Evolutionary conservation across 2,888 invertebrate genomes (phyloP).

Genomic region (Sinodicranocentrus sp.): DNA sequence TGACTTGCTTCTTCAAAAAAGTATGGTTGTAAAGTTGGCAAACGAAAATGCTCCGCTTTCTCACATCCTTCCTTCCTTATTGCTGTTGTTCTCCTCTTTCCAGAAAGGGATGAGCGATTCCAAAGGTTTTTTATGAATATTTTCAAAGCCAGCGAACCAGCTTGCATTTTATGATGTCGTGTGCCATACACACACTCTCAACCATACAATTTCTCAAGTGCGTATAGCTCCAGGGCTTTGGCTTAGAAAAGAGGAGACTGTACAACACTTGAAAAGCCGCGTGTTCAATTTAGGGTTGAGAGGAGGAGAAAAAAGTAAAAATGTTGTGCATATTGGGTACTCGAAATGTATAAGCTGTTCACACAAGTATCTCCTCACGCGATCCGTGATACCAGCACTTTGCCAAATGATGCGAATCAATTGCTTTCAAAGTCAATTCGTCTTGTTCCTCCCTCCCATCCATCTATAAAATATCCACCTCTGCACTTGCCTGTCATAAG

Average conservation of each 20-base stretch:
- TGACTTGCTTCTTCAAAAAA: too few species aligned
- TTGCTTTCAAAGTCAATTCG: slow-evolving; percentile 66
- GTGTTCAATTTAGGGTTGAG: too few species aligned
- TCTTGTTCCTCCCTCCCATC: slow-evolving; percentile 52
- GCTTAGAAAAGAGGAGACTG: slow-evolving; percentile 5
- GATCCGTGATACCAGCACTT: slow-evolving; percentile 62
- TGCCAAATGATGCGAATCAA: slow-evolving; percentile 70
- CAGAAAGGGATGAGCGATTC: background rate
- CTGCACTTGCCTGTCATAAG: slow-evolving; percentile 9
- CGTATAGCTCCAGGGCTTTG: slow-evolving; percentile 17
- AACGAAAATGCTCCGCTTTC: background rate
- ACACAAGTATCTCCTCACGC: slow-evolving; percentile 34
- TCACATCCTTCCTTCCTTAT: slow-evolving; percentile 4
- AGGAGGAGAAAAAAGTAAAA: too few species aligned
- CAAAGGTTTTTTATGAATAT: slow-evolving; percentile 1
- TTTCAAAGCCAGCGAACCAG: too few species aligned
- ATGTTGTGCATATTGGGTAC: too few species aligned
- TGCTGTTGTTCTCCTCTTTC: background rate
- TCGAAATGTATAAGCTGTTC: slow-evolving; percentile 3
- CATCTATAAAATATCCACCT: slow-evolving; percentile 59
- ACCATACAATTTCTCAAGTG: background rate
- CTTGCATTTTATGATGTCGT: too few species aligned
- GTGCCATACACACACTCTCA: too few species aligned
- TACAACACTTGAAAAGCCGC: background rate
- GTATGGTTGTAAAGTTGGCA: slow-evolving; percentile 1